Conservation (phyloP, 92 coral and sea anemone species). For the Phenganax subtilis region DNA sequence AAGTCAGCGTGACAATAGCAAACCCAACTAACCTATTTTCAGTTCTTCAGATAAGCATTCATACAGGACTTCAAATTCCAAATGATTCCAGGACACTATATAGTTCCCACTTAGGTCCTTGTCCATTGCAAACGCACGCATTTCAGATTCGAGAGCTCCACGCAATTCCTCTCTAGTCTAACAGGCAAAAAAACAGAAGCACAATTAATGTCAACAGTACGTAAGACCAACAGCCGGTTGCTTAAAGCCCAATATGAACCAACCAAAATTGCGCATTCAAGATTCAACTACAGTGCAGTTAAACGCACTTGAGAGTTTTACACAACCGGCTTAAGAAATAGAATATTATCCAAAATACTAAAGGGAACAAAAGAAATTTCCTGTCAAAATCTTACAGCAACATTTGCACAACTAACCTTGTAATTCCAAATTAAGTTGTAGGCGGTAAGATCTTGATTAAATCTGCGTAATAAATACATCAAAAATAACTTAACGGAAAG, state of each 20-base stretch:
- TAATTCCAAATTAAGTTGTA: slow-evolving; percentile 95
- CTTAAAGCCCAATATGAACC: no score
- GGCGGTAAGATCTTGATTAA: slow-evolving; percentile 75
- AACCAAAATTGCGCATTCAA: no score
- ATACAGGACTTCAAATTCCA: slow-evolving; percentile 93
- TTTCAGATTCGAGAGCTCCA: slow-evolving; percentile 95
- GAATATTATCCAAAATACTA: no score
- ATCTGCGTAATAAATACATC: slow-evolving; percentile 43
- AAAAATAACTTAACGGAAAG: neutral
- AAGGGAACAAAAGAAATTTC: no score
- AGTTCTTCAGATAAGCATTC: slow-evolving; percentile 93
- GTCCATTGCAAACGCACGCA: slow-evolving; percentile 96
- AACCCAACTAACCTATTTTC: slow-evolving; percentile 55
- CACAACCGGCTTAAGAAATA: neutral
- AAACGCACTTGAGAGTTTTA: neutral
- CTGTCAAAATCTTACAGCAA: neutral
- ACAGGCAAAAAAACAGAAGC: slow-evolving; percentile 4
- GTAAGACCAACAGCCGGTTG: no score
- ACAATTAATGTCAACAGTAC: neutral
- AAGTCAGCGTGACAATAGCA: neutral
- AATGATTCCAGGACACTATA: slow-evolving; percentile 94
- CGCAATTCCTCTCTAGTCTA: slow-evolving; percentile 97
- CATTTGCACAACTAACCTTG: slow-evolving; percentile 52
- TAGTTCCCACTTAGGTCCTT: slow-evolving; percentile 91
- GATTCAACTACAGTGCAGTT: neutral